phyloP scores from a whole-genome alignment of 1,140 invertebrate genomes.

The Drosophila grimshawi region DNA sequence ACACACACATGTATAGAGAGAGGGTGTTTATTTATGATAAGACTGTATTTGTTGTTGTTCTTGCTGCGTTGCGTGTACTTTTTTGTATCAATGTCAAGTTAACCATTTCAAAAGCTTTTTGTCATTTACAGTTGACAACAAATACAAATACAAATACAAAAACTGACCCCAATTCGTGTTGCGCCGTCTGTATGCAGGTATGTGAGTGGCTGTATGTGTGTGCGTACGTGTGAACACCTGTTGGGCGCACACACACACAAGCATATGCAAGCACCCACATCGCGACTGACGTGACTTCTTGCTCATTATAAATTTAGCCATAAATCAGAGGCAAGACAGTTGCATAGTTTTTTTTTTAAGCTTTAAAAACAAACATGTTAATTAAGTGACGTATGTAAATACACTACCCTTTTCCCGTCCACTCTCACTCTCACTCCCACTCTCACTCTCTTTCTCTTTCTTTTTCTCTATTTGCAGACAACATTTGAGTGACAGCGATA shows the following conservation, averaged over 20 bases:
- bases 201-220: not conserved
- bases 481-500: constrained; percentile 9
- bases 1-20: constrained; percentile 3
- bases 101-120: constrained; percentile 56
- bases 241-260: not conserved
- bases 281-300: constrained; percentile 14
- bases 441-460: not conserved
- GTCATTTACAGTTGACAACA: constrained; percentile 49
- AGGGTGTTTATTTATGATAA: constrained; percentile 61
- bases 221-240: constrained; percentile 21
- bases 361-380: constrained; percentile 21
- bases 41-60: constrained; percentile 28
- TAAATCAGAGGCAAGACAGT: constrained; percentile 17
- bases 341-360: constrained; percentile 8
- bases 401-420: not conserved
- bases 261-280: constrained; percentile 15
- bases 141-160: constrained; percentile 41
- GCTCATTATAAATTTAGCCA: constrained; percentile 23
- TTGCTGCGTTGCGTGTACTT: constrained; percentile 29
- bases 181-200: not conserved
- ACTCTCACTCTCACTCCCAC: not conserved
- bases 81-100: constrained; percentile 75
- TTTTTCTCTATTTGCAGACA: constrained; percentile 30
- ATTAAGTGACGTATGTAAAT: not conserved
- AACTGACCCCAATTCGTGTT: constrained; percentile 61